These are phyloP conservation scores for Lumbricus terrestris DNA, from an alignment of 2,888 invertebrate genomes.

Conservation along the genomic window DNA sequence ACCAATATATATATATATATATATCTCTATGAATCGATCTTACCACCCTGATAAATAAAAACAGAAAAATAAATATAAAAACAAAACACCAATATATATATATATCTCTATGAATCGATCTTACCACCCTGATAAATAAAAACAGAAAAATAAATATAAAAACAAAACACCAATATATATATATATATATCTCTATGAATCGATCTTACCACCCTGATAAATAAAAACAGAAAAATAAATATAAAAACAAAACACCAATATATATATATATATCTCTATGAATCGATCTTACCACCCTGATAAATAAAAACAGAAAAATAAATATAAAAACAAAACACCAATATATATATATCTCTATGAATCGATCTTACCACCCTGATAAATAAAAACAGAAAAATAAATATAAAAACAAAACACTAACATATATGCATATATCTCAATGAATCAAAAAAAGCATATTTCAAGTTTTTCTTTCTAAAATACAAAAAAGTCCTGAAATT, in stretches of 20 bases:
- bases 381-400: too few species aligned
- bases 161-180: not conserved
- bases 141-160: not conserved
- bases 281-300: slow-evolving; percentile 91
- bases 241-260: slow-evolving; percentile 3
- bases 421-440: not conserved
- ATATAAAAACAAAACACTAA: not conserved
- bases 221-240: not conserved
- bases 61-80: not conserved
- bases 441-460: not conserved
- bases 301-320: slow-evolving; percentile 24
- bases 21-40: slow-evolving; percentile 83
- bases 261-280: too few species aligned
- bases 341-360: too few species aligned
- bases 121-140: slow-evolving; percentile 73
- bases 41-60: slow-evolving; percentile 70
- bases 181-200: slow-evolving; percentile 69
- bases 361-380: slow-evolving; percentile 89
- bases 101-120: slow-evolving; percentile 80
- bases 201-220: slow-evolving; percentile 85
- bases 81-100: too few species aligned
- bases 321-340: slow-evolving; percentile 3
- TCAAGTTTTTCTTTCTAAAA: not conserved
- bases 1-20: too few species aligned
- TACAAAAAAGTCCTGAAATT: not conserved